A percentile compares a stretch with the other conserved stretches of the same genome.
Evolutionary conservation across 2,797 vertebrate species (phyloP).

Genomic region (Darevskia mixta): DNA sequence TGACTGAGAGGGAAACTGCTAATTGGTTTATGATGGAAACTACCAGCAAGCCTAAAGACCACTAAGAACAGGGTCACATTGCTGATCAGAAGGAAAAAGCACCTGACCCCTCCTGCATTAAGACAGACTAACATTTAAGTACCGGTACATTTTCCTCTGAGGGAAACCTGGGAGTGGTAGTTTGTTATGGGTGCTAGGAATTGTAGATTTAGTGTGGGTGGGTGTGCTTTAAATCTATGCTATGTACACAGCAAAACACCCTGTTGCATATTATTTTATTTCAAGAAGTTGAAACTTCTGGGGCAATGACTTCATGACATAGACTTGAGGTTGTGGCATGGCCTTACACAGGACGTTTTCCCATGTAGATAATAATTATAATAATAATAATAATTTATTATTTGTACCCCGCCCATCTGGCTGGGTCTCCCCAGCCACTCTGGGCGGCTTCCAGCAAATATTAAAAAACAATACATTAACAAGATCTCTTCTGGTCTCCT

Average conservation of each 20-base stretch:
- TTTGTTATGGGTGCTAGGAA: no score
- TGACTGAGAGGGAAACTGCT: constrained; percentile 9
- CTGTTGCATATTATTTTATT: not conserved
- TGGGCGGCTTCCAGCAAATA: no score
- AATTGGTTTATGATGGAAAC: constrained; percentile 23
- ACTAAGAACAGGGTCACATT: not conserved
- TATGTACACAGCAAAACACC: not conserved
- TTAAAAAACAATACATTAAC: no score
- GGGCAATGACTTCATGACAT: not conserved
- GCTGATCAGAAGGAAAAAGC: not conserved
- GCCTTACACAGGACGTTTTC: not conserved
- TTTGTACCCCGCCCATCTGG: no score
- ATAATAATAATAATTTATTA: no score
- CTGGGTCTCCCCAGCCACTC: no score
- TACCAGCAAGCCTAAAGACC: not conserved
- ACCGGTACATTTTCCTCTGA: no score
- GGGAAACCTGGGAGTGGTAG: no score
- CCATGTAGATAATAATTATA: no score
- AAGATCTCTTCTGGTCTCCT: no score
- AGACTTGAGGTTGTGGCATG: not conserved
- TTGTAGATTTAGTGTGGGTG: no score
- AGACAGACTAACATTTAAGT: not conserved
- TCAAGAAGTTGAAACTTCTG: not conserved
- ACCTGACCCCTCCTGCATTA: not conserved
- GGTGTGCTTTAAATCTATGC: no score